Evolutionary conservation across 2,797 vertebrate genomes (phyloP), one percentile per base, ranked within the genome.

Genomic region (Scolopax bukidnonensis): DNA sequence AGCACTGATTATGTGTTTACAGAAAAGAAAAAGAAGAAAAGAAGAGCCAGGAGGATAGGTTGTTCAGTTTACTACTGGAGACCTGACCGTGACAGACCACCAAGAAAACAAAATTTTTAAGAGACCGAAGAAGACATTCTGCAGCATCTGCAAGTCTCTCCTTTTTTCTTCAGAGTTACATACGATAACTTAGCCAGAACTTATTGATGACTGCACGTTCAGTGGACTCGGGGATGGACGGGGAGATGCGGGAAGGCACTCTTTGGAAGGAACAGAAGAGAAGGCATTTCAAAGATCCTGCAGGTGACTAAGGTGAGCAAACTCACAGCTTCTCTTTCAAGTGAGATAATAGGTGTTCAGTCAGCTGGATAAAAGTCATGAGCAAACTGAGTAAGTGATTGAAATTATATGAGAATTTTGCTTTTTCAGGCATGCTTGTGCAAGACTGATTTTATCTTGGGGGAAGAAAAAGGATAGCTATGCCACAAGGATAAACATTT

Each of bases 281-380:
- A 89, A 96, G 80, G 93, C 84, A 80, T 97, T 93, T 95, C 93
- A 91, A 91, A 97, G 93, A 95, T 86, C 80, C 84, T 87, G 83
- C 92, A 94, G 93, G 92, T 95, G 94, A 97, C 59, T 48, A 53
- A 95, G 96, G 96, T 96, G 94, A 97, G 95, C 85, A 91, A 91
- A 95, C 92, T 84, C 84, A 41, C 47, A 54, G 77, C 61, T 93
- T 94, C 48, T 82, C 51, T 90, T 92, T 93, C 54, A 69, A 38
- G 43, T 71, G 93, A 95, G 85, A 68, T 93, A 82, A 89, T 76
- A 74, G 59, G 51, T 87, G 63, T 96, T 96, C 94, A 79, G 51
- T 89, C 92, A 95, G 90, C 84, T 87, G 69, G 81, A n/a, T 84
- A 51, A 89, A 93, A 96, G 93, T 92, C 84, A 47, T 16, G 45